These are phyloP conservation scores for Cydia fagiglandana DNA, from an alignment of 1,140 invertebrate genomes.

Conservation along the genomic window DNA sequence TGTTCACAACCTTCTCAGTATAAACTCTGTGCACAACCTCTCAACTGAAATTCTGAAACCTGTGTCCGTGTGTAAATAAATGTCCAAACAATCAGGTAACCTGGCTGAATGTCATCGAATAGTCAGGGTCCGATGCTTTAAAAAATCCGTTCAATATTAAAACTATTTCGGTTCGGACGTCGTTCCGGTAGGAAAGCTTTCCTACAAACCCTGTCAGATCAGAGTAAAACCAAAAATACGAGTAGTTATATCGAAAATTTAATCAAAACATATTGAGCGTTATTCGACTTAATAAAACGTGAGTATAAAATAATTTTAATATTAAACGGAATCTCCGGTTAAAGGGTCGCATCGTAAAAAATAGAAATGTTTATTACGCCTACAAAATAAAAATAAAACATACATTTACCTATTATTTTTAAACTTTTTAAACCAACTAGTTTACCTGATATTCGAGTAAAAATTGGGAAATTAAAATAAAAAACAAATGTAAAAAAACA, in stretches of 20 bases:
- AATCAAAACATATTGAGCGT: too few relatives aligned
- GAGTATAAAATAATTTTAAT: too few relatives aligned
- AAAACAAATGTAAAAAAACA: constrained; percentile 8
- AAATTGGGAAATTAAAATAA: constrained; percentile 10
- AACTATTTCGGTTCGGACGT: too few relatives aligned
- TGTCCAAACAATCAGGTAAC: not conserved
- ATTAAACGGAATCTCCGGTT: not conserved
- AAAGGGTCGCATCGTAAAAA: not conserved
- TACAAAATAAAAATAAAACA: too few relatives aligned
- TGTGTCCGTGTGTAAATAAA: not conserved
- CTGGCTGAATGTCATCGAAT: not conserved
- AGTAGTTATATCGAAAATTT: too few relatives aligned
- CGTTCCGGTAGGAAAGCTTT: too few relatives aligned
- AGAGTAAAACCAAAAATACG: too few relatives aligned
- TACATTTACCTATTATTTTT: too few relatives aligned
- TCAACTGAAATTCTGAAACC: constrained; percentile 8
- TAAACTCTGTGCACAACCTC: constrained; percentile 27
- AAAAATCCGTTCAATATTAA: not conserved
- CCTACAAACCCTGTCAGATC: too few relatives aligned
- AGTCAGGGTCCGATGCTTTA: not conserved
- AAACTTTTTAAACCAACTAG: not conserved
- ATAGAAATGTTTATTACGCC: too few relatives aligned
- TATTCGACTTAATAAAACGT: too few relatives aligned
- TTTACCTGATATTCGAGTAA: not conserved
- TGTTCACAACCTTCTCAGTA: constrained; percentile 15